Evolutionary conservation across 2,113 vertebrate species (phyloP), one percentile per base, ranked within the genome.

Genomic region (Theristicus caerulescens): DNA sequence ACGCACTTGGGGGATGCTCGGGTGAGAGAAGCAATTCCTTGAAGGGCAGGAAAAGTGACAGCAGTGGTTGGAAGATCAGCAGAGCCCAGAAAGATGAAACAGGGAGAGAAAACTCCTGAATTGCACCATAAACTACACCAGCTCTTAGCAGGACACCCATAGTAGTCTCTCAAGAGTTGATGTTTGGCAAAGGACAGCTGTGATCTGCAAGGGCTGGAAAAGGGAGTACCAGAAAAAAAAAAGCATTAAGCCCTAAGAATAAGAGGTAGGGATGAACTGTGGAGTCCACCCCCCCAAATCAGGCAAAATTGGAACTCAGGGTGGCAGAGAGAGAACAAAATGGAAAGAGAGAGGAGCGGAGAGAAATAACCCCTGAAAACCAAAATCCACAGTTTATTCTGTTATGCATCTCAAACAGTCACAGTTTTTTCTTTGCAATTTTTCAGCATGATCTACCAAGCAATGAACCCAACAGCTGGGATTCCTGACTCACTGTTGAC

Each of bases 401-500:
- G 73, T 72, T 73, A 66, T 38, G 86, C 25, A 49, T 62, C 38
- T 74, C 59, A 20, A 67, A 32, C 11, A 62, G 59, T 11, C 83
- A 64, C 20, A 40, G 4, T 8, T 88, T 86, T 93, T 80, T 14
- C 42, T 84, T 64, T 47, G 29, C 61, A 55, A 31, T 67, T 84
- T 88, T 95, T 96, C 83, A 88, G 77, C 83, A 47, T 27, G 51
- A 91, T 81, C 80, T 92, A 67, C 69, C 69, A 81, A 86, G 94
- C 76, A 84, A 81, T 20, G 59, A 95, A 74, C 29, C 11, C 3
- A 81, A 49, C 7, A 83, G 64, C 80, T 92, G 83, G 59, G 77
- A 94, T 92, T 89, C 57, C 93, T 96, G 94, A 94, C 83, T 94
- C 90, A 79, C 88, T 86, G 79, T 12, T 83, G 79, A 70, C 46